Evolutionary conservation across 2,888 invertebrate genomes (phyloP).

Genomic region (Noctua pronuba): DNA sequence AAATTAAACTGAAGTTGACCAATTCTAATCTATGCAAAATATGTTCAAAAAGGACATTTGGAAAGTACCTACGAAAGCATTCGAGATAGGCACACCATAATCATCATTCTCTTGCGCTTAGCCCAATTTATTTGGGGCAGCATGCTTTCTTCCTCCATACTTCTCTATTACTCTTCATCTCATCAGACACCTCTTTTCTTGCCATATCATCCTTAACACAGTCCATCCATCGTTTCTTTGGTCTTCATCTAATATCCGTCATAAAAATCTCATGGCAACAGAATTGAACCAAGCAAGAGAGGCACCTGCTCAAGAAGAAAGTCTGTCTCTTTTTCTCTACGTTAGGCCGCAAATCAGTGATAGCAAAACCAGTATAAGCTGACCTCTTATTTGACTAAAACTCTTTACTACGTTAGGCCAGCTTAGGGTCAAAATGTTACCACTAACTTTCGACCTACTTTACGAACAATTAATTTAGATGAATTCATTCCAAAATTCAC

Average conservation of each 20-base stretch:
- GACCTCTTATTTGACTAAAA: background rate
- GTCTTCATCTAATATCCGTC: no score
- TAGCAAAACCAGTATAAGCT: background rate
- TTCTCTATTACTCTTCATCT: no score
- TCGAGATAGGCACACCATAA: background rate
- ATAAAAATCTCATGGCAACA: background rate
- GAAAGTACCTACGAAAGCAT: background rate
- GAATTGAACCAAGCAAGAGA: background rate
- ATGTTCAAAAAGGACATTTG: background rate
- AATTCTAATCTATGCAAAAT: background rate
- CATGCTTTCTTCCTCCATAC: no score
- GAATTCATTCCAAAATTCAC: background rate
- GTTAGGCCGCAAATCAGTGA: background rate
- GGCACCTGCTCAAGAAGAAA: background rate
- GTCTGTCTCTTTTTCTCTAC: background rate
- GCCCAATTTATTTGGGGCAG: no score
- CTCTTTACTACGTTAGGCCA: background rate
- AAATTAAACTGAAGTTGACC: background rate
- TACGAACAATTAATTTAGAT: background rate
- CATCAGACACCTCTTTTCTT: no score
- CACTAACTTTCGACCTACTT: background rate
- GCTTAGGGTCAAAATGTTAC: background rate
- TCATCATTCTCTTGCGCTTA: no score
- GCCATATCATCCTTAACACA: no score
- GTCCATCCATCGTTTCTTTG: no score